A percentile compares a stretch with the other conserved stretches of the same genome.
These are phyloP conservation scores for Callaeas wilsoni DNA, from an alignment of 2,113 vertebrate genomes.

Conservation along the genomic window DNA sequence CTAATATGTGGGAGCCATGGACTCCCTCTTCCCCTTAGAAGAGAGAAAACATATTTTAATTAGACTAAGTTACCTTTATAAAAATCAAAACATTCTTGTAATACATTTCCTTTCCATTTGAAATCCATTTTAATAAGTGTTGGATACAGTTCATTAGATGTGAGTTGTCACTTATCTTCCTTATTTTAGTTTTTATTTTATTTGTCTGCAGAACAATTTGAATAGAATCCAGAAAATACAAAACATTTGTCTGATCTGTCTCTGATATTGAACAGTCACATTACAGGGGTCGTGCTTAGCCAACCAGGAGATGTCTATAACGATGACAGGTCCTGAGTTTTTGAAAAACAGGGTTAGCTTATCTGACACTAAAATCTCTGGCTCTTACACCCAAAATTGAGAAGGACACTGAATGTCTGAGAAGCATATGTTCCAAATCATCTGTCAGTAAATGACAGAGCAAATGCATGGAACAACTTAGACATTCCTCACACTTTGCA, in stretches of 20 bases:
- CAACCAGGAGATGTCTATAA: neutral
- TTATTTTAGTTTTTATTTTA: neutral
- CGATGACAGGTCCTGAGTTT: neutral
- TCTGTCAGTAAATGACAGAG: neutral
- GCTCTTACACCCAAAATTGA: neutral
- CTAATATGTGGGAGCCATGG: neutral
- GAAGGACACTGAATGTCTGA: neutral
- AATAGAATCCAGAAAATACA: neutral
- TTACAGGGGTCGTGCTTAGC: neutral
- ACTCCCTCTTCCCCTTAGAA: too few species aligned
- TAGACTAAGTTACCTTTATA: neutral
- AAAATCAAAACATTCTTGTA: neutral
- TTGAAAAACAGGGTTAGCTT: neutral
- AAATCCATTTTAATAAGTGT: neutral
- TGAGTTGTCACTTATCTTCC: neutral
- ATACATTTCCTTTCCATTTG: neutral
- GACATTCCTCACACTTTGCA: conserved; percentile 5
- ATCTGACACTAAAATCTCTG: conserved; percentile 8
- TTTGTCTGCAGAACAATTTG: neutral
- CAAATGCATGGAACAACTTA: neutral
- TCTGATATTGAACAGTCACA: neutral
- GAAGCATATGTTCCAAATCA: conserved; percentile 20
- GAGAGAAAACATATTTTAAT: neutral
- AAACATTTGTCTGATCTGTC: neutral
- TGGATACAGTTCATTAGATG: neutral